Conservation (phyloP, 2,113 vertebrate genomes). For the Madoqua kirkii region DNA sequence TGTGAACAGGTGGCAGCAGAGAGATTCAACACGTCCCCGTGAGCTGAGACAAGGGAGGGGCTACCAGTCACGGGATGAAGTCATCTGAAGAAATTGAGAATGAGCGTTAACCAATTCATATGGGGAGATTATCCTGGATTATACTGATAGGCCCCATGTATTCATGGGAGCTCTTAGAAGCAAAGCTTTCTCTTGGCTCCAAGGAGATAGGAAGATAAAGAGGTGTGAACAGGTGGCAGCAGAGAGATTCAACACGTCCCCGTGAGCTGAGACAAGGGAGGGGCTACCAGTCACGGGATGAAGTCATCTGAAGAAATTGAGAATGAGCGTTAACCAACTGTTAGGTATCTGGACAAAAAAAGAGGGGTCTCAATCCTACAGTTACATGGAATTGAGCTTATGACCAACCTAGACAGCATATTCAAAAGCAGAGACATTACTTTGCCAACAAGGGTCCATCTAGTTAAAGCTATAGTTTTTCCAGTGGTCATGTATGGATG, state of each 20-base stretch:
- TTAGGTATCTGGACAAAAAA: neutral
- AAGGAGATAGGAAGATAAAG: neutral
- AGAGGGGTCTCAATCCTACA: neutral
- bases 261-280: neutral
- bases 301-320: neutral
- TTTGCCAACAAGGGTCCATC: no score
- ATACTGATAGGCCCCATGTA: neutral
- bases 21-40: fast-evolving
- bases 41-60: neutral
- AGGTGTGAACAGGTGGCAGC: neutral
- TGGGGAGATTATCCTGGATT: neutral
- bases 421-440: neutral
- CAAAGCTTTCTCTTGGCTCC: neutral
- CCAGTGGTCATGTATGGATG: no score
- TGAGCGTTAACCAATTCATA: no score
- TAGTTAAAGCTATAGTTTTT: no score
- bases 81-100: no score
- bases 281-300: neutral
- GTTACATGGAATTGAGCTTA: neutral
- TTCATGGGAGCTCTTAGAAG: neutral
- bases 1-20: neutral
- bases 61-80: neutral
- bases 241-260: fast-evolving
- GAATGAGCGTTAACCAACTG: fast-evolving
- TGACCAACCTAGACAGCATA: neutral